A percentile compares a stretch with the other conserved stretches of the same genome.
Conservation (phyloP, 1,140 invertebrate genomes). For the Pseudomyrmex sp. region DNA sequence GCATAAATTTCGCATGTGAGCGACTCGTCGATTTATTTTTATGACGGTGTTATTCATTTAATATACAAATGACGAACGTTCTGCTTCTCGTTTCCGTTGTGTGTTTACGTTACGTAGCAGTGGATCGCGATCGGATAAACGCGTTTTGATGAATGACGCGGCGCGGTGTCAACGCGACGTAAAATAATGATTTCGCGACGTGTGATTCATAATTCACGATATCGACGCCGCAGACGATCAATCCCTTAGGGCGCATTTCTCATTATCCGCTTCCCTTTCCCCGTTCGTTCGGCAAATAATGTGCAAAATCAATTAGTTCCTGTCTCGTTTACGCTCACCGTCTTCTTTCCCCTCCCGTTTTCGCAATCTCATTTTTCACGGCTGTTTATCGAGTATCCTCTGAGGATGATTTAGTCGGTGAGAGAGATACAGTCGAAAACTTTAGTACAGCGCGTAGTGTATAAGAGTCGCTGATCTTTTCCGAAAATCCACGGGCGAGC, state of each 20-base stretch:
- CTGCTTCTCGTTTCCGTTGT: neutral
- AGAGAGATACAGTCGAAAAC: constrained; percentile 2
- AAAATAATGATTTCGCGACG: constrained; percentile 64
- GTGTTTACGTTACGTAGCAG: neutral
- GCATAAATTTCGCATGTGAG: neutral
- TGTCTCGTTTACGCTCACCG: constrained; percentile 5
- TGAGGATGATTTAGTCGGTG: constrained; percentile 20
- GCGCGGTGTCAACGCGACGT: constrained; percentile 47
- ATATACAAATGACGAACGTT: no score
- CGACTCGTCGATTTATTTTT: constrained; percentile 19
- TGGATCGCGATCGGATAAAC: neutral
- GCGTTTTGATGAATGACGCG: constrained; percentile 66
- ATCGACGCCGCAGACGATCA: constrained; percentile 63
- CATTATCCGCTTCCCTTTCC: constrained; percentile 50
- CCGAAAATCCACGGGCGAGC: constrained; percentile 37
- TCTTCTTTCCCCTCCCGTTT: neutral
- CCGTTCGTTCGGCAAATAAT: neutral
- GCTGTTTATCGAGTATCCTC: constrained; percentile 37
- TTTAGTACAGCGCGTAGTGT: constrained; percentile 13
- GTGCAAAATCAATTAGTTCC: constrained; percentile 39
- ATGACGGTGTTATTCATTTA: no score
- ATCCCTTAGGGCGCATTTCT: constrained; percentile 41
- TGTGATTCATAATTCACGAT: constrained; percentile 73
- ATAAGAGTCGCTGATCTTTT: constrained; percentile 43
- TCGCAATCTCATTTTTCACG: constrained; percentile 37